phyloP scores from a whole-genome alignment of 30 jellyfish, hydroid and myxozoan species.

The Haliclystus octoradiatus region DNA sequence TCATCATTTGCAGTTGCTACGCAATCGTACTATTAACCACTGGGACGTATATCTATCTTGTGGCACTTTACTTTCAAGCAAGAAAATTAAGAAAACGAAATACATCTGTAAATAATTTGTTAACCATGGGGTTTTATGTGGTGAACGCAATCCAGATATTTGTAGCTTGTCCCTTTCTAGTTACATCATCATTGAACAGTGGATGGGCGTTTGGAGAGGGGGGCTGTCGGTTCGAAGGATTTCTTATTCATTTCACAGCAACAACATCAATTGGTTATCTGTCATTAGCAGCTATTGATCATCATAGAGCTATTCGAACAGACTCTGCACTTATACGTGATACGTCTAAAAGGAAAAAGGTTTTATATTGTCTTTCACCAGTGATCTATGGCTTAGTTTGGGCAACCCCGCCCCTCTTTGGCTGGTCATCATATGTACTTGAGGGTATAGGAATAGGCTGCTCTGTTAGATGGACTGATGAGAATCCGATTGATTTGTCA shows the following conservation, averaged over 20 bases:
- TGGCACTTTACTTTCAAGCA: background rate
- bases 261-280: background rate
- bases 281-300: background rate
- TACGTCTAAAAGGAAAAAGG: slow-evolving; percentile 11
- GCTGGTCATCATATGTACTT: slow-evolving; percentile 34
- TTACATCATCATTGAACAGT: background rate
- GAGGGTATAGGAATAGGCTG: slow-evolving; percentile 45
- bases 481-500: slow-evolving; percentile 13
- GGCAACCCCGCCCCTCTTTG: slow-evolving; percentile 26
- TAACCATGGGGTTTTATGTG: background rate
- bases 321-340: background rate
- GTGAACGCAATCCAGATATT: background rate
- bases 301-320: background rate
- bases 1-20: background rate
- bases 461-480: slow-evolving; percentile 31
- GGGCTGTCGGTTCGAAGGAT: background rate
- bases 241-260: background rate
- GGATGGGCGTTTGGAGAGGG: background rate
- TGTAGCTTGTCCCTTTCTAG: background rate
- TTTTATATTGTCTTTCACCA: background rate
- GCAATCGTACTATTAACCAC: background rate
- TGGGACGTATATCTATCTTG: background rate
- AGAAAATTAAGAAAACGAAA: background rate
- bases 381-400: slow-evolving; percentile 45
- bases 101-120: background rate